Evolutionary conservation across 2,888 invertebrate species (phyloP).

Genomic region (Clusia tigrina): DNA sequence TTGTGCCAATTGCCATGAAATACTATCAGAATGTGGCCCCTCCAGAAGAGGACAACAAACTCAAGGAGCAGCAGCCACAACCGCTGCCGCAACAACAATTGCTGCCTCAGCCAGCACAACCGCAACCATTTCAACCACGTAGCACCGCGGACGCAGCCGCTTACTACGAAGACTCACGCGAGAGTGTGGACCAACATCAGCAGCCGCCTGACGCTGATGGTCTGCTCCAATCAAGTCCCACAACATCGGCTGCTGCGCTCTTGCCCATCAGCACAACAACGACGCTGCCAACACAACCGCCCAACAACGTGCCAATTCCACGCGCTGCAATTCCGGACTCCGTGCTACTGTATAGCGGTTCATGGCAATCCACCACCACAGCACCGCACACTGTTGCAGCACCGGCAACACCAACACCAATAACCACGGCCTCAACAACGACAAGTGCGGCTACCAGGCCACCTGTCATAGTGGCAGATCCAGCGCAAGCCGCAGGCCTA

Average conservation of each 20-base stretch:
- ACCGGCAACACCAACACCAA: slow-evolving; percentile 28
- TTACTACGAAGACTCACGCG: slow-evolving; percentile 51
- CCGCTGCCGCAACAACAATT: slow-evolving; percentile 26
- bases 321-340: slow-evolving; percentile 13
- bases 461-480: slow-evolving; percentile 9
- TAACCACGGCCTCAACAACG: slow-evolving; percentile 31
- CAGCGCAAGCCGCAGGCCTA: slow-evolving; percentile 23
- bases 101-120: slow-evolving; percentile 24
- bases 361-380: slow-evolving; percentile 19
- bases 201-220: slow-evolving; percentile 2
- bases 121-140: slow-evolving; percentile 37
- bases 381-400: slow-evolving; percentile 30
- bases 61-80: slow-evolving; percentile 23
- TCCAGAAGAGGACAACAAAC: slow-evolving; percentile 22
- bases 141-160: slow-evolving; percentile 53
- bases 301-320: not conserved
- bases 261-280: not conserved
- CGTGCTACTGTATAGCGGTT: slow-evolving; percentile 5
- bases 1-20: slow-evolving; percentile 37
- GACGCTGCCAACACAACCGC: slow-evolving; percentile 11
- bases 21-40: slow-evolving; percentile 33
- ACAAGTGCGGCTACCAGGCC: slow-evolving; percentile 2
- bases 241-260: slow-evolving; percentile 26
- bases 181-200: slow-evolving; percentile 31
- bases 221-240: slow-evolving; percentile 31